Base-by-base conservation (phyloP, 2,888 invertebrate genomes). In the Cynaeus angustus region DNA sequence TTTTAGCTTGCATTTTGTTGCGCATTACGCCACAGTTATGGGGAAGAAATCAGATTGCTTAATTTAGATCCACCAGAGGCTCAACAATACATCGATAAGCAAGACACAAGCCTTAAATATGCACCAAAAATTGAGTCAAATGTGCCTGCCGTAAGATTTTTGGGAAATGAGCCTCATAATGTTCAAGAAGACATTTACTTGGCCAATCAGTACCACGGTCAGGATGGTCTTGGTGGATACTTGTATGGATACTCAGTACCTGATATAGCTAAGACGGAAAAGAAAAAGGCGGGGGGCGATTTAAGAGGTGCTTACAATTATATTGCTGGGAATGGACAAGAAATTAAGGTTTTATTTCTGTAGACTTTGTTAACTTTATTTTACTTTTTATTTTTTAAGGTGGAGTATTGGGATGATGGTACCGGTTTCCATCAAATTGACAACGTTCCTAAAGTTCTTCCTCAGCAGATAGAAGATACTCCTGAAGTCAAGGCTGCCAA, bases 391-490 rank as follows among this genome's bases (percentile, higher is more conserved):
- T 2, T 64, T 41, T 13, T 77, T 21, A 71, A 90, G 90, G 90
- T 91, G 1, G 87, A 89, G 71, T 93, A 93, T 83, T 92, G 91
- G 89, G 92, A 92, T 68, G 92, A 92, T 80, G 88, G 89, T 73
- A 87, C 88, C 73, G 94, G 93, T n/a, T 93, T 93, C 87, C 93
- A 93, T 84, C 92, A 93, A 72, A 89, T 91, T 68, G 93, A 93
- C 79, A 92, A 93, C 81, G 85, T 91, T 1, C 91, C 91, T 9
- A 89, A 89, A 77, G 87, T 89, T 55, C 86, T 87, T 55, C 88
- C 91, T 59, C 85, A 88, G 80, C 91, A 89, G 0, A 88, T 89
- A 8, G 88, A 90, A 72, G 93, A 93, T 80, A 90, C 91, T 0
- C 91, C 91, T 0, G 93, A 90, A 71, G 92, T 94, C 2, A 87